phyloP scores from a whole-genome alignment of 2,797 vertebrate species.

The Acanthurus lineatus region DNA sequence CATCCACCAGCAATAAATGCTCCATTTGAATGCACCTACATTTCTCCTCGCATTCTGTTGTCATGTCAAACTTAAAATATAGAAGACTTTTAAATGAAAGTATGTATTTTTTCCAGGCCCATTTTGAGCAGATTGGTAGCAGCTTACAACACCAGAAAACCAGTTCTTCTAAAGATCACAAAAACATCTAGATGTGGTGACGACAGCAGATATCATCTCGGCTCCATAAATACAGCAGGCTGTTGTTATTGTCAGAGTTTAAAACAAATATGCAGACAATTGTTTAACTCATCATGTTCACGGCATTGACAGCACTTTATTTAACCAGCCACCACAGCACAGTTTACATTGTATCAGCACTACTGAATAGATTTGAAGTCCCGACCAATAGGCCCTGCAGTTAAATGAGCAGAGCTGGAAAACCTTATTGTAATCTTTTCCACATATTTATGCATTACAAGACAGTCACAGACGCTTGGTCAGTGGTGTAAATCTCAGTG shows the following conservation, averaged over 20 bases:
- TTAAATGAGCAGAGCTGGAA: conserved; percentile 12
- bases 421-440: background rate
- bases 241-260: background rate
- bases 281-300: background rate
- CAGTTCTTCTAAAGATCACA: background rate
- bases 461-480: conserved; percentile 21
- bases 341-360: background rate
- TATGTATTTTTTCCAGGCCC: background rate
- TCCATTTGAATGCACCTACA: background rate
- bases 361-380: conserved; percentile 2
- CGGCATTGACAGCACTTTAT: background rate
- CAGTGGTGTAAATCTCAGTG: conserved; percentile 62
- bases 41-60: background rate
- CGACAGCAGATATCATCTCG: background rate
- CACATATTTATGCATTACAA: conserved; percentile 21
- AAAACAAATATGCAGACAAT: background rate
- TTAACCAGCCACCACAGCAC: background rate
- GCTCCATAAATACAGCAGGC: background rate
- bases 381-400: background rate
- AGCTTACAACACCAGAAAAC: background rate
- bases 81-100: background rate
- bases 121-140: background rate
- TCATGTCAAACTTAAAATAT: background rate
- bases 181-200: conserved; percentile 8
- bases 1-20: background rate